Base-by-base conservation (phyloP, 2,113 vertebrate species). In the Erythrocercus mccallii region DNA sequence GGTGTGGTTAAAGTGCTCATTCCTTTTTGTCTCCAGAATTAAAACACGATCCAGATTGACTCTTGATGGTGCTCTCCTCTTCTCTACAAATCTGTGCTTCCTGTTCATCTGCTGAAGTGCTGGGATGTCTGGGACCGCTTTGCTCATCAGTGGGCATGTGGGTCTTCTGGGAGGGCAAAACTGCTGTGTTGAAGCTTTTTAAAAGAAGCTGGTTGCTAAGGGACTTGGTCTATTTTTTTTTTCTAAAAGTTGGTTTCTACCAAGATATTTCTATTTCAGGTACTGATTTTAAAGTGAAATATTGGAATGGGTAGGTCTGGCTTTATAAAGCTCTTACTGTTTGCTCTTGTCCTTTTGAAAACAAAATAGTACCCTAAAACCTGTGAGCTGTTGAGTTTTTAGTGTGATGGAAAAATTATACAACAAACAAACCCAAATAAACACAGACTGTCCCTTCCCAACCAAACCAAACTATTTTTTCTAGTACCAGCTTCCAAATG, bases 101-200 rank as follows among this genome's bases (percentile, higher is more conserved):
- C 4, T 40, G 0, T 65, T n/a, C 71, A 3, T 51, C n/a, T 83
- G 35, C 58, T 69, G 0, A 2, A 20, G 22, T 60, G 24, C 40
- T 74, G 22, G 30, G 25, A 8, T 51, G 27, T 35, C 5, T 19
- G 44, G 48, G 30, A 2, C 50, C 58, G 12, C 51, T 58, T 66
- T 0, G 0, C 16, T 48, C 12, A 15, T 40, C 4, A 0, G 9
- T 83, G 77, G 23, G 9, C 66, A 33, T 14, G 22, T 1, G 1
- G 10, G 12, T 35, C 14, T 47, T 66, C 44, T 83, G 47, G 54
- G 62, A 38, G 10, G 20, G 24, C 9, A 11, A 31, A 78, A n/a
- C 14, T 54, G 65, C 11, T 37, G 6, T 5, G 10, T 4, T 42
- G 40, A 69, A 42, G 27, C 23, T 80, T 47, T 88, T 30, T 10